These are phyloP conservation scores for Typhlomys cinereus DNA, from an alignment of 2,113 vertebrate genomes.

Conservation along the genomic window DNA sequence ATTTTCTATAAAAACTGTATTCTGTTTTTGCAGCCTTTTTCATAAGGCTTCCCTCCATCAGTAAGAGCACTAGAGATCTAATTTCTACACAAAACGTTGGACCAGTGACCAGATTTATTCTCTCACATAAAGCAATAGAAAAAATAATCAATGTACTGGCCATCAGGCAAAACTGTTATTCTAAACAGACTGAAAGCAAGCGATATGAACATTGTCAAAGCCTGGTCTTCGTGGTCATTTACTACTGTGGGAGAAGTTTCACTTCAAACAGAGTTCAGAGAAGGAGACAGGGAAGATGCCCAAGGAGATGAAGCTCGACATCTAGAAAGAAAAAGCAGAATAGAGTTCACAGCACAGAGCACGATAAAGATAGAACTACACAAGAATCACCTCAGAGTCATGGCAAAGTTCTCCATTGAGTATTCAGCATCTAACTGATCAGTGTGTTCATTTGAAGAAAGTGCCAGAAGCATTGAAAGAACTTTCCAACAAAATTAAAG, in stretches of 20 bases:
- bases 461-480: background rate
- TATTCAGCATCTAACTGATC: background rate
- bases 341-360: background rate
- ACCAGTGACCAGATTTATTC: background rate
- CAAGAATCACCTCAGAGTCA: background rate
- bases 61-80: background rate
- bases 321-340: background rate
- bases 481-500: background rate
- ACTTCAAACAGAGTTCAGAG: background rate
- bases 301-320: background rate
- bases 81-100: background rate
- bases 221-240: too few species aligned
- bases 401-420: background rate
- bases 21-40: background rate
- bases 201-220: background rate
- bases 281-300: background rate
- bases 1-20: slow-evolving; percentile 42
- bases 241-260: background rate
- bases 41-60: background rate
- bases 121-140: background rate
- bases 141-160: background rate
- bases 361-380: background rate
- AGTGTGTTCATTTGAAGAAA: background rate
- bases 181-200: background rate
- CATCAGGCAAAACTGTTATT: background rate